Evolutionary conservation across 35 echinoderm and acorn worm genomes (phyloP).

Genomic region (Anneissia japonica): DNA sequence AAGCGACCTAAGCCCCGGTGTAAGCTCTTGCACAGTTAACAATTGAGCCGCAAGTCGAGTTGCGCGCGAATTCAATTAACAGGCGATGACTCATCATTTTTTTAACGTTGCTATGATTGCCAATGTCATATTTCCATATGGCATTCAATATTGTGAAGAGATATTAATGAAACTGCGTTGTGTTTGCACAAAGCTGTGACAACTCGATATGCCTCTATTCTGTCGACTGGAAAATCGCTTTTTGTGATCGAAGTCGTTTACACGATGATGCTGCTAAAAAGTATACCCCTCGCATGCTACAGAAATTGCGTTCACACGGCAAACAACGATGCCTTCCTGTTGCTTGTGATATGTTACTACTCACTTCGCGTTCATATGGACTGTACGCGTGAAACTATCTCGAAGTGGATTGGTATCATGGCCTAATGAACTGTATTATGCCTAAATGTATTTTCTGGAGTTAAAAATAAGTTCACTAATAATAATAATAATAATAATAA

Average conservation of each 20-base stretch:
- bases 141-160: neutral
- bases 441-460: no score
- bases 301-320: neutral
- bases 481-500: no score
- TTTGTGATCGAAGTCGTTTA: neutral
- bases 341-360: no score
- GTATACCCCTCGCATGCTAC: neutral
- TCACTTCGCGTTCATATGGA: no score
- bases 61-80: constrained; percentile 1
- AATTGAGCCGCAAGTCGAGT: neutral
- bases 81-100: neutral
- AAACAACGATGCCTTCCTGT: no score
- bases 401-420: no score
- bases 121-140: constrained; percentile 1
- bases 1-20: neutral
- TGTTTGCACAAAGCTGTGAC: neutral
- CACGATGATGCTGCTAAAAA: neutral
- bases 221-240: neutral
- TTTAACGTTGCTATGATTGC: neutral
- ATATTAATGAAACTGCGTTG: neutral
- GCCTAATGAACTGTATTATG: no score
- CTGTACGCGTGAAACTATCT: no score
- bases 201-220: neutral
- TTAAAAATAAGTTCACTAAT: no score
- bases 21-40: neutral